A percentile compares a stretch with the other conserved stretches of the same genome.
phyloP scores from a whole-genome alignment of 2,888 invertebrate species.

The Sinelater perroti region DNA sequence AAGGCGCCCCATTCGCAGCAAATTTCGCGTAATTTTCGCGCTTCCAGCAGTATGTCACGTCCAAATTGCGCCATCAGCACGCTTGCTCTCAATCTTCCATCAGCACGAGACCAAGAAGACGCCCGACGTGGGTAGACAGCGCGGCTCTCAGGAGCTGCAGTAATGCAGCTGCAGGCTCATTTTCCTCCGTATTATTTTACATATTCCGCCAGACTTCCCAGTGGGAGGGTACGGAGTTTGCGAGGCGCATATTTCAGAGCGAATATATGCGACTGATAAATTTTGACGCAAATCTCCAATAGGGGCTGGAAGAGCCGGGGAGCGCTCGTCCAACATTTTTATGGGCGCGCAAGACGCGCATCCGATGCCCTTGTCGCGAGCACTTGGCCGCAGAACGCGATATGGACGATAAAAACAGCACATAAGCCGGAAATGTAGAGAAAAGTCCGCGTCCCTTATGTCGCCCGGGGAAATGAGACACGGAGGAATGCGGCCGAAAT shows the following conservation, averaged over 20 bases:
- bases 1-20: too few species aligned
- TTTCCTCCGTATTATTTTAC: conserved; percentile 10
- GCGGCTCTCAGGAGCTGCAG: too few species aligned
- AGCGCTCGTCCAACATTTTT: conserved; percentile 49
- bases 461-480: conserved; percentile 17
- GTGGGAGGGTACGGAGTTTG: not conserved
- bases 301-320: conserved; percentile 36
- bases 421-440: conserved; percentile 43
- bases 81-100: too few species aligned
- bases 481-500: conserved; percentile 18
- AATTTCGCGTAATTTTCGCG: too few species aligned
- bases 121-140: too few species aligned
- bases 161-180: not conserved
- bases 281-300: conserved; percentile 49
- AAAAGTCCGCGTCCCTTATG: conserved; percentile 19
- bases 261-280: conserved; percentile 44
- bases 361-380: conserved; percentile 49
- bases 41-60: conserved; percentile 7
- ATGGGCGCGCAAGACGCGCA: conserved; percentile 47
- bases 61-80: not conserved
- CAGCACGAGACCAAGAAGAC: too few species aligned
- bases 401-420: conserved; percentile 47
- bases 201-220: not conserved
- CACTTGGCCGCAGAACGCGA: conserved; percentile 47
- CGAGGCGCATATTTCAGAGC: conserved; percentile 24